phyloP scores from a whole-genome alignment of 1,140 invertebrate species.

The Brachionus rotundiformis region DNA sequence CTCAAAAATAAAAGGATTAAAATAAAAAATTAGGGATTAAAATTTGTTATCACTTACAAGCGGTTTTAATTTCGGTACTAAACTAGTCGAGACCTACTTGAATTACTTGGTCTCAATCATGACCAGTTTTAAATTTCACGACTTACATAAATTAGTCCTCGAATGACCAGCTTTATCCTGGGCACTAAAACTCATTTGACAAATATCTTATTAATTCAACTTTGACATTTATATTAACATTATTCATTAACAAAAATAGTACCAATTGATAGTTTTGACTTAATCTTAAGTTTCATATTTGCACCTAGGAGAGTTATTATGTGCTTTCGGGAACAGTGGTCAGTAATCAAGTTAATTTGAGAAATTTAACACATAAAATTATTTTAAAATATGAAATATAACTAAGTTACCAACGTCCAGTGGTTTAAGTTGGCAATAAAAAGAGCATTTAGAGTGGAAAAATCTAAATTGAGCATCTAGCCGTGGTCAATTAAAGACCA shows the following conservation, averaged over 20 bases:
- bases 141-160: not conserved
- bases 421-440: too few relatives aligned
- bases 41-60: slow-evolving; percentile 43
- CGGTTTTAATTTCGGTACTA: slow-evolving; percentile 1
- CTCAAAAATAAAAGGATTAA: slow-evolving; percentile 44
- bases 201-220: too few relatives aligned
- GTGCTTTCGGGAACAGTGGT: too few relatives aligned
- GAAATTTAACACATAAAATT: not conserved
- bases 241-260: too few relatives aligned
- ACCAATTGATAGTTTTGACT: too few relatives aligned
- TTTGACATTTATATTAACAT: too few relatives aligned
- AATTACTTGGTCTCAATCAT: slow-evolving; percentile 12
- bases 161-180: not conserved
- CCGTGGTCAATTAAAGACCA: not conserved
- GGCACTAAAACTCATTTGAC: not conserved
- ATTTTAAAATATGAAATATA: too few relatives aligned
- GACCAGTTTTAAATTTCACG: not conserved
- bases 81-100: slow-evolving; percentile 38
- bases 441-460: slow-evolving; percentile 1
- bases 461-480: not conserved
- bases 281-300: too few relatives aligned
- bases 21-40: slow-evolving; percentile 39
- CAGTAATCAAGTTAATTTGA: too few relatives aligned
- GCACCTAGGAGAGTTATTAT: too few relatives aligned
- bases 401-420: too few relatives aligned